Evolutionary conservation across 2,113 vertebrate genomes (phyloP).

Genomic region (Philantomba maxwellii): DNA sequence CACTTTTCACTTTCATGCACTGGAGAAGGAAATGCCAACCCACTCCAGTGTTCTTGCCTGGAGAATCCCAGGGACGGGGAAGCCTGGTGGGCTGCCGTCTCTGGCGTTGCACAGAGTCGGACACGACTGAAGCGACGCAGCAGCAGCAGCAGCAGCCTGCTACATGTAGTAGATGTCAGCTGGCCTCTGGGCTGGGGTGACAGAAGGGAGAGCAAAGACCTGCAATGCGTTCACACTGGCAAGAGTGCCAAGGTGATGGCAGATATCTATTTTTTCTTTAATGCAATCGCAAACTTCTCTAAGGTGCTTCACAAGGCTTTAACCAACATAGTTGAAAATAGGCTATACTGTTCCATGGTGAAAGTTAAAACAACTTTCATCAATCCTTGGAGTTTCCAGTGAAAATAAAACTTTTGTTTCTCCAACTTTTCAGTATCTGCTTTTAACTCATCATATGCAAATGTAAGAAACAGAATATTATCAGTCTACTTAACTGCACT

Average conservation of each 20-base stretch:
- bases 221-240: not conserved
- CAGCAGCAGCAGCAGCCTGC: too few species aligned
- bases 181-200: not conserved
- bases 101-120: too few species aligned
- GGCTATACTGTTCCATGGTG: not conserved
- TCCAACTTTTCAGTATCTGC: not conserved
- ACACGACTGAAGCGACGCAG: too few species aligned
- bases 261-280: not conserved
- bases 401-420: slow-evolving; percentile 13
- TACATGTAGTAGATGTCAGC: not conserved
- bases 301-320: not conserved
- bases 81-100: too few species aligned
- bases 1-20: too few species aligned
- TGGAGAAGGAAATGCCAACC: too few species aligned
- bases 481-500: not conserved
- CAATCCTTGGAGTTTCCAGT: not conserved
- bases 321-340: not conserved
- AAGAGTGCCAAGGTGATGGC: not conserved
- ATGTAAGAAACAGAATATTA: not conserved
- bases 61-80: too few species aligned
- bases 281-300: not conserved
- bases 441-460: slow-evolving; percentile 19
- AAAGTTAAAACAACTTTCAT: not conserved
- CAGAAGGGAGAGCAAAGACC: not conserved
- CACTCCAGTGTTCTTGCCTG: too few species aligned